phyloP scores from a whole-genome alignment of 2,113 vertebrate species.

The Plecotus auritus region DNA sequence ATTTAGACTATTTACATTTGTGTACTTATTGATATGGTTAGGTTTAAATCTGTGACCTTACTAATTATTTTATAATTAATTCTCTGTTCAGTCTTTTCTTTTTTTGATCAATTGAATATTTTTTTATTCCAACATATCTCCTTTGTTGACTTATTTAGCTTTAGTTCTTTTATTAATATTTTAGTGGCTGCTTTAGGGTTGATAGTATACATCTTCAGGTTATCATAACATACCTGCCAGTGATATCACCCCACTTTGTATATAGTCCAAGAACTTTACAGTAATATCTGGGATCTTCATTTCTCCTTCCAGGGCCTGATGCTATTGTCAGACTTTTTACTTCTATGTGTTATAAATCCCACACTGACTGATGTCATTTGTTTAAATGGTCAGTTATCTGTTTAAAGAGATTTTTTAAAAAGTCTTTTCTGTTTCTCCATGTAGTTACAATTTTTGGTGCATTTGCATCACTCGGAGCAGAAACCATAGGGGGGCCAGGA shows the following conservation, averaged over 20 bases:
- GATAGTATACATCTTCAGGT: background rate
- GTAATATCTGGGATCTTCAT: accelerated
- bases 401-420: background rate
- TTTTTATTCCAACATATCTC: background rate
- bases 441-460: background rate
- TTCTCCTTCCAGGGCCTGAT: background rate
- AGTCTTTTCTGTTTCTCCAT: background rate
- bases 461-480: background rate
- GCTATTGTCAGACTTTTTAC: no score
- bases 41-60: background rate
- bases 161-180: background rate
- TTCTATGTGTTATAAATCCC: background rate
- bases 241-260: no score
- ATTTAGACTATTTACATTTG: background rate
- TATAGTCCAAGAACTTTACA: accelerated
- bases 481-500: background rate
- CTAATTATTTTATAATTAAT: background rate
- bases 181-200: background rate
- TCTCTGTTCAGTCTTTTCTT: background rate
- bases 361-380: background rate
- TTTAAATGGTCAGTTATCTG: background rate
- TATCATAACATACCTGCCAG: background rate
- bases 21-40: background rate
- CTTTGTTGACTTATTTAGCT: background rate
- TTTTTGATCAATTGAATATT: background rate